Evolutionary conservation across 2,113 vertebrate species (phyloP), one percentile per base, ranked within the genome.

Genomic region (Echinops telfairi): DNA sequence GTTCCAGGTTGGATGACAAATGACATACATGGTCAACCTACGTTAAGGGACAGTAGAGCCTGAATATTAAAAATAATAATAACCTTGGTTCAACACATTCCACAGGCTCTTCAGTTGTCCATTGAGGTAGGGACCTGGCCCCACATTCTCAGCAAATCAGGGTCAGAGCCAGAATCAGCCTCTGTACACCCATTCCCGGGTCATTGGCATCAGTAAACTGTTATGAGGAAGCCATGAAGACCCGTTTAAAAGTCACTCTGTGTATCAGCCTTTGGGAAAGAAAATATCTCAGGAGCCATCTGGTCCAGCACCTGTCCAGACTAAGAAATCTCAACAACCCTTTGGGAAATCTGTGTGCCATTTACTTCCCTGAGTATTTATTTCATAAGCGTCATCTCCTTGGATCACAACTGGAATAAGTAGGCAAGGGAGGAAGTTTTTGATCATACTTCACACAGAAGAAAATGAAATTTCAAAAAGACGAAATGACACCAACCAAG

Each of bases 391-490:
- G 23, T 12, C 43, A 20, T 64, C 14, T 86, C 53, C 76, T 27
- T 76, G n/a, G 36, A 38, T 81, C 82, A 64, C 70, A 68, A 53
- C 47, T 80, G 53, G 16, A 36, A n/a, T 76, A 84, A 79, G 43
- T 2, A 92, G 38, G 4, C 83, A 64, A 64, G 79, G 53, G 86
- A 87, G 64, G 20, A 82, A n/a, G 23, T 73, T 86, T 58, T 94
- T 57, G 53, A 78, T 27, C 29, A 78, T 6, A 58, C 80, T 90
- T 93, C 91, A 36, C 33, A 81, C 66, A 66, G 40, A 92, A 68
- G 27, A 73, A 22, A 76, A 70, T 66, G 75, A 71, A n/a, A 36
- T 83, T 95, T 92, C 76, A 95, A 89, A 60, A 38, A 75, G 38
- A 27, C 25, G 71, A 40, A 68, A 88, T 10, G 62, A 73, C 29